A percentile compares a stretch with the other conserved stretches of the same genome.
These are phyloP conservation scores for Aphelinus certus DNA, from an alignment of 1,140 invertebrate species.

Conservation along the genomic window DNA sequence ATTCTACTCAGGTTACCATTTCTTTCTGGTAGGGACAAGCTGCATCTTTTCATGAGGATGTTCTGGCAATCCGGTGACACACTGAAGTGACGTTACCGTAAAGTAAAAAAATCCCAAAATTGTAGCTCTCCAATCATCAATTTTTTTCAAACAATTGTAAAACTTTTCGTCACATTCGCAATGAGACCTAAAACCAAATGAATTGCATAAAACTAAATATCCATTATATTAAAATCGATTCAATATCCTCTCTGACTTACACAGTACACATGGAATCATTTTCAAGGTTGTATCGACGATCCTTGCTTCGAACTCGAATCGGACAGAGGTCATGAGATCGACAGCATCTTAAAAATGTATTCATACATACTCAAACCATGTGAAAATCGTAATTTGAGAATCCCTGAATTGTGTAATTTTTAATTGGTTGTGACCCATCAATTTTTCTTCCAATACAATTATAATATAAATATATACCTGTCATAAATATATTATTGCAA, in stretches of 20 bases:
- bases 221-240: constrained; percentile 5
- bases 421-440: not conserved
- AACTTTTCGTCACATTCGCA: constrained; percentile 83
- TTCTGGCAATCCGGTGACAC: constrained; percentile 69
- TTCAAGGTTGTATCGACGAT: constrained; percentile 75
- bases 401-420: not conserved
- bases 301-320: constrained; percentile 74
- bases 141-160: constrained; percentile 78
- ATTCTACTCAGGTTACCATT: not conserved
- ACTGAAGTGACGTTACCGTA: constrained; percentile 79
- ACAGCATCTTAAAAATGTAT: constrained; percentile 68
- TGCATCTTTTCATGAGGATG: constrained; percentile 2
- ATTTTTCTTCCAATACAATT: not conserved
- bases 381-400: not conserved
- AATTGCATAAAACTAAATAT: not conserved
- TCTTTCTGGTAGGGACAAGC: constrained; percentile 1
- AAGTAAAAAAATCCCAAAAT: constrained; percentile 85
- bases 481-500: no score
- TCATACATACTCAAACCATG: constrained; percentile 1
- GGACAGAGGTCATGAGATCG: constrained; percentile 81
- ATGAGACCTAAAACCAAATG: constrained; percentile 70
- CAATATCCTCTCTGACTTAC: constrained; percentile 56
- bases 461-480: not conserved
- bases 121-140: constrained; percentile 72
- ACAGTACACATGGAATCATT: constrained; percentile 84